phyloP scores from a whole-genome alignment of 2,113 vertebrate genomes.

The Paratilapia polleni region DNA sequence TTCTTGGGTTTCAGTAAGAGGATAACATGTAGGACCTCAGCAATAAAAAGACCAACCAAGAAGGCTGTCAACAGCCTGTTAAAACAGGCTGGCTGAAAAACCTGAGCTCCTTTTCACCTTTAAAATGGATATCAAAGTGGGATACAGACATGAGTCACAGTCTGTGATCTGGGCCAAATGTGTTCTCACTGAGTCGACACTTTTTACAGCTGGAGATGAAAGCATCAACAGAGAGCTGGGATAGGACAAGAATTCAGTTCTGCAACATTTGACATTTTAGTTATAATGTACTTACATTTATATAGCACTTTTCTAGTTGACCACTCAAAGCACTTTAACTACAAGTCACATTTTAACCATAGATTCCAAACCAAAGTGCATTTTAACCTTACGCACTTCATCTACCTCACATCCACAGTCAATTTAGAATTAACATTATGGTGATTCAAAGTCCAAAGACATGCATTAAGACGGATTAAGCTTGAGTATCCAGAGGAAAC shows the following conservation, averaged over 20 bases:
- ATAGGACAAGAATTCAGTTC: not conserved
- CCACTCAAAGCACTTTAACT: no score
- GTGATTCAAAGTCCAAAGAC: no score
- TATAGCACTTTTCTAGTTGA: not conserved
- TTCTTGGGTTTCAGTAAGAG: not conserved
- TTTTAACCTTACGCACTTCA: no score
- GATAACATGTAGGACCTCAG: not conserved
- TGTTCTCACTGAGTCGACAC: constrained; percentile 16
- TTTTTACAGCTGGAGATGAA: not conserved
- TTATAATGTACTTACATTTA: not conserved
- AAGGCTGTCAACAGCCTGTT: constrained; percentile 8
- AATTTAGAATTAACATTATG: not conserved
- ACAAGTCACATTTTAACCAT: not conserved
- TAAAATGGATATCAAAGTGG: constrained; percentile 10
- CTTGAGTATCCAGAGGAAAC: not conserved
- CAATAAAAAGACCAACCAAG: constrained; percentile 17
- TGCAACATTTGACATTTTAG: not conserved
- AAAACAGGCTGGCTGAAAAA: not conserved
- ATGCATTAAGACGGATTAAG: not conserved
- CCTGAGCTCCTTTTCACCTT: not conserved
- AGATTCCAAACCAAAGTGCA: no score
- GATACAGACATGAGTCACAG: constrained; percentile 38
- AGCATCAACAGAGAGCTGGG: not conserved
- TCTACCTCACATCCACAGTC: not conserved
- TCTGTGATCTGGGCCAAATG: constrained; percentile 10